Base-by-base conservation (phyloP, 2,113 vertebrate genomes). In the Rafetus swinhoei region DNA sequence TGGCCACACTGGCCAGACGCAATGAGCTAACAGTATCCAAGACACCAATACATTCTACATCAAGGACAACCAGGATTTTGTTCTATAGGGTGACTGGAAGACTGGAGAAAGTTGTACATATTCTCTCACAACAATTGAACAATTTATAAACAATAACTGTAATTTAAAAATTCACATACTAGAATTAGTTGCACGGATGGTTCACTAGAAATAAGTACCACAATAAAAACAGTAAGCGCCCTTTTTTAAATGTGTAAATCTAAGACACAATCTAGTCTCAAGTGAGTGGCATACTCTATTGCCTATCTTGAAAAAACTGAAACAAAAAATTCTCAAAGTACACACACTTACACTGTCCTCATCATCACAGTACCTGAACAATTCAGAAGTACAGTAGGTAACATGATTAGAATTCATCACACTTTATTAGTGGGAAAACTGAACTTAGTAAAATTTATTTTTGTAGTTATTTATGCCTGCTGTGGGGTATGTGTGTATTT, bases 41-140 rank as follows among this genome's bases (percentile, higher is more conserved):
- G 12, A 54, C 18, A 2, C 4, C 35, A 21, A 16, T 3, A 15
- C 2, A 2, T 1, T 16, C 65, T 19, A 16, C 2, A 74, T 1
- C 52, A 3, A 2, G 5, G 32, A n/a, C 86, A 57, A 59, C 29
- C 15, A 27, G 25, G 29, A 9, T 32, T 86, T 29, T 50, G 6
- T 24, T 14, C 39, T 77, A 25, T 77, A 27, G 32, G 0, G 9
- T 7, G 16, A 55, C 25, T 4, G 80, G 45, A n/a, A 62, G 82
- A 9, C 14, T 0, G 29, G 22, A 87, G 5, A 32, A 69, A 87
- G 22, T 22, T 45, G 35, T 25, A 77, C 35, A 15, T 76, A 39
- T 76, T 59, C 22, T 7, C 9, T 65, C 16, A 2, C 4, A 83
- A 50, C 25, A 35, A 69, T 32, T n/a, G 6, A 59, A 39, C 2